Conservation (phyloP, 2,113 vertebrate species). For the Ciconia maguari region DNA sequence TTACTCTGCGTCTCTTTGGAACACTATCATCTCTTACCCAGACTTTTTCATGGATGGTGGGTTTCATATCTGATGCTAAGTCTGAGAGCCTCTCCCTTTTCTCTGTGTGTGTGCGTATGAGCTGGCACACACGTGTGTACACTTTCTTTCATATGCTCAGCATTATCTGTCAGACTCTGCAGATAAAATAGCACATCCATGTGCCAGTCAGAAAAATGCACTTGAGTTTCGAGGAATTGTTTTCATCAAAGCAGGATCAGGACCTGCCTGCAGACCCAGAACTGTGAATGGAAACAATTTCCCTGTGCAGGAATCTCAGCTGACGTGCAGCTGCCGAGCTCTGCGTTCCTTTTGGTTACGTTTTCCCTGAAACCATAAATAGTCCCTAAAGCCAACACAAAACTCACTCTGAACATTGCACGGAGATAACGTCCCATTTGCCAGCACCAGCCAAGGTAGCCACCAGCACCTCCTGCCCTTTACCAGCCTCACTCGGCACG, state of each 20-base stretch:
- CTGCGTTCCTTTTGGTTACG: background rate
- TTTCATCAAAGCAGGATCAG: background rate
- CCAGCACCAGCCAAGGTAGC: background rate
- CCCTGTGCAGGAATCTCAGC: background rate
- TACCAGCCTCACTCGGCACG: accelerated
- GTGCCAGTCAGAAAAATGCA: background rate
- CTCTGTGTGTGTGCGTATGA: background rate
- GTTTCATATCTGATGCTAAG: background rate
- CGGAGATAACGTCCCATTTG: accelerated
- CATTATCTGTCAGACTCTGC: background rate
- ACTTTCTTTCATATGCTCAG: background rate
- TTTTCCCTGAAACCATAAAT: constrained; percentile 13
- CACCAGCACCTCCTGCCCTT: background rate
- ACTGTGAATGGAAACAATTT: constrained; percentile 37
- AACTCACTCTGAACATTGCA: background rate
- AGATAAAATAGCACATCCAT: background rate
- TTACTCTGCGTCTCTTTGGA: constrained; percentile 40
- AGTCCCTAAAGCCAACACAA: background rate
- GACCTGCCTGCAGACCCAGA: background rate
- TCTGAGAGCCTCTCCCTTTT: background rate
- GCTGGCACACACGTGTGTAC: background rate
- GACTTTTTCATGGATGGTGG: background rate
- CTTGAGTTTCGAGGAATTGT: constrained; percentile 18
- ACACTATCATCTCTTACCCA: background rate
- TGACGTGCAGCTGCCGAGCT: background rate